Base-by-base conservation (phyloP, 2,797 vertebrate species). In the Heterohyrax brucei region DNA sequence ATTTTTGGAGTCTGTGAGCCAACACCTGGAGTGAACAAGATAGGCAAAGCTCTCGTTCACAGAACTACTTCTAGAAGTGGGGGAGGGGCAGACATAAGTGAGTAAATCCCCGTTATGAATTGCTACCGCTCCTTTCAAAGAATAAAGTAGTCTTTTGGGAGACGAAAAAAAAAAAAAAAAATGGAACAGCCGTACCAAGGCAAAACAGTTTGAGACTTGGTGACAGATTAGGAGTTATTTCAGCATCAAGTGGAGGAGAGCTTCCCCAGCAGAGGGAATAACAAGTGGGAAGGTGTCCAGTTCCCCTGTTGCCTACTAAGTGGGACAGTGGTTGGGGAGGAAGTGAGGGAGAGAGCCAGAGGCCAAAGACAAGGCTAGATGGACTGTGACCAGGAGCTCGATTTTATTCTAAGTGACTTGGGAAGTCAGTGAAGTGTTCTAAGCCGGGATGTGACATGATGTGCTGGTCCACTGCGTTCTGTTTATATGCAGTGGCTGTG, bases 221-320 rank as follows among this genome's bases (percentile, higher is more conserved):
- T 50, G 85, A 77, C 85, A 4, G 72, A 72, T 50, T n/a, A 21
- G 28, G 87, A 86, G 87, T 84, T 78, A 64, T 66, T 96, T 80
- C 61, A 73, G 62, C 46, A 0, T 56, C 39, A 22, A 75, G 91
- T 59, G 1, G 28, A 7, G 50, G 46, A 83, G 81, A 59, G 78
- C 26, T 0, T n/a, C 28, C 62, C 50, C 76, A 62, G 48, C 4
- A 13, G 73, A 48, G 72, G 68, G 76, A 92, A 9, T 50, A 64
- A 50, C 90, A 81, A 21, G 61, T 56, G 73, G 56, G 28, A 19
- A 78, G 30, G n/a, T 48, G 68, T 61, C 72, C 24, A 2, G 10
- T 10, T 68, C 81, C 70, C 33, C 48, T 12, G 80, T 30, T 91
- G 61, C 68, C 50, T n/a, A 53, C 62, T 14, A 10, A 24, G 30